Conservation (phyloP, 2,797 vertebrate species). For the Chanos chanos region DNA sequence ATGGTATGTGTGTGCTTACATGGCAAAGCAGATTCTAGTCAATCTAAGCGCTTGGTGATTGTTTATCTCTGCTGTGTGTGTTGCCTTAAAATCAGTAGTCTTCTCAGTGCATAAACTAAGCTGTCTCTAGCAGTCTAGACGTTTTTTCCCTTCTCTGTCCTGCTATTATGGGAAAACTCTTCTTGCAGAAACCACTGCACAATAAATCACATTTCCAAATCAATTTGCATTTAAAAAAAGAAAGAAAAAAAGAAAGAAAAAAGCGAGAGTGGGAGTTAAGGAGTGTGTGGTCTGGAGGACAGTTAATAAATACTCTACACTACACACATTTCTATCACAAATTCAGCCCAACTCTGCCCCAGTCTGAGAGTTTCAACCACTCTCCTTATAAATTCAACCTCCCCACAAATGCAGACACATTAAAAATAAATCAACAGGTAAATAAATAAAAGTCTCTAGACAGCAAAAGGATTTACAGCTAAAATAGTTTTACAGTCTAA, state of each 20-base stretch:
- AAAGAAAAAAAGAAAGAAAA: slow-evolving; percentile 26
- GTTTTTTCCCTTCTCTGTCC: slow-evolving; percentile 34
- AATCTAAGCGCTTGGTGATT: slow-evolving; percentile 64
- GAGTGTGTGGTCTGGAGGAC: slow-evolving; percentile 35
- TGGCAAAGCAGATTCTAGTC: slow-evolving; percentile 51
- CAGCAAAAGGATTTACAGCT: not conserved
- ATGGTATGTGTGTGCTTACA: slow-evolving; percentile 53
- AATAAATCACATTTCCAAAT: slow-evolving; percentile 64
- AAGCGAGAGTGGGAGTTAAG: slow-evolving; percentile 38
- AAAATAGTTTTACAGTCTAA: not conserved
- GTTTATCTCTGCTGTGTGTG: slow-evolving; percentile 58
- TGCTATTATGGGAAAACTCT: slow-evolving; percentile 27
- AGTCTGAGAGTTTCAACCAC: not conserved
- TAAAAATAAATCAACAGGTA: not conserved
- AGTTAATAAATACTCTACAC: slow-evolving; percentile 36
- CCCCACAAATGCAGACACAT: not conserved
- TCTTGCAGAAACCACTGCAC: slow-evolving; percentile 47
- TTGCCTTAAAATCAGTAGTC: slow-evolving; percentile 50
- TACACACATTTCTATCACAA: slow-evolving; percentile 32
- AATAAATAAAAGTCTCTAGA: not conserved
- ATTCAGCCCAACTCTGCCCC: slow-evolving; percentile 24
- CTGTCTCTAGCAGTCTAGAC: slow-evolving; percentile 61
- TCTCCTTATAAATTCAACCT: not conserved
- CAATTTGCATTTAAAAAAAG: slow-evolving; percentile 54
- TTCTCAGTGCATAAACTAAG: slow-evolving; percentile 63